phyloP scores from a whole-genome alignment of 2,113 vertebrate species.

The Tamias sibiricus region DNA sequence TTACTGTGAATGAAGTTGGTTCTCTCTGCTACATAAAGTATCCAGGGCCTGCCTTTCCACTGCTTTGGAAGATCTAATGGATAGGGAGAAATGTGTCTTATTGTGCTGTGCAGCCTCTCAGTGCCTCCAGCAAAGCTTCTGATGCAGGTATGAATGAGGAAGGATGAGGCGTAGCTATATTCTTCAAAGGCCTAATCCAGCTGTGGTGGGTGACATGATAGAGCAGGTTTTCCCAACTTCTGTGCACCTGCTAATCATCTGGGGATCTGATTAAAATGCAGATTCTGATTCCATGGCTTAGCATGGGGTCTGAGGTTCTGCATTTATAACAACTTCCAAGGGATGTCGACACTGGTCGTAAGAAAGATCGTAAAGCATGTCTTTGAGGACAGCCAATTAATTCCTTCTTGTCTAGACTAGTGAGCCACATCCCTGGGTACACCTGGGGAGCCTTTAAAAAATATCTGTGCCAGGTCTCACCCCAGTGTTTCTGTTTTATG shows the following conservation, averaged over 20 bases:
- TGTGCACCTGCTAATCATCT: background rate
- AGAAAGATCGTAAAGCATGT: background rate
- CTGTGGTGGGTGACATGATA: too few relatives aligned
- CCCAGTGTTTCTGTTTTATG: conserved; percentile 15
- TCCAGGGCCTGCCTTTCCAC: background rate
- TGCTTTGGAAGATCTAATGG: background rate
- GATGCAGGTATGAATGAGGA: background rate
- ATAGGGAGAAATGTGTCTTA: background rate
- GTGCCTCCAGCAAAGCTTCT: background rate
- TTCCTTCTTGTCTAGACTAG: background rate
- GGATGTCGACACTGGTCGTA: background rate
- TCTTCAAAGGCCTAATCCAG: background rate
- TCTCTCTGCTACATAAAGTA: background rate
- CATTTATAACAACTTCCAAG: background rate
- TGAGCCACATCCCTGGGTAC: background rate
- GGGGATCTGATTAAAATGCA: background rate
- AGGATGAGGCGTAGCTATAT: background rate
- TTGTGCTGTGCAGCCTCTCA: background rate
- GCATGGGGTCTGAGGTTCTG: background rate
- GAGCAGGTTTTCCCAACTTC: background rate
- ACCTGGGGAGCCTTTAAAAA: background rate
- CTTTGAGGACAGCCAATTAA: background rate
- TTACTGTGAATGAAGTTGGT: background rate
- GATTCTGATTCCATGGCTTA: background rate
- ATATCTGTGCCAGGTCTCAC: background rate